These are phyloP conservation scores for Thaumatotibia leucotreta DNA, from an alignment of 1,140 invertebrate genomes.

Conservation along the genomic window DNA sequence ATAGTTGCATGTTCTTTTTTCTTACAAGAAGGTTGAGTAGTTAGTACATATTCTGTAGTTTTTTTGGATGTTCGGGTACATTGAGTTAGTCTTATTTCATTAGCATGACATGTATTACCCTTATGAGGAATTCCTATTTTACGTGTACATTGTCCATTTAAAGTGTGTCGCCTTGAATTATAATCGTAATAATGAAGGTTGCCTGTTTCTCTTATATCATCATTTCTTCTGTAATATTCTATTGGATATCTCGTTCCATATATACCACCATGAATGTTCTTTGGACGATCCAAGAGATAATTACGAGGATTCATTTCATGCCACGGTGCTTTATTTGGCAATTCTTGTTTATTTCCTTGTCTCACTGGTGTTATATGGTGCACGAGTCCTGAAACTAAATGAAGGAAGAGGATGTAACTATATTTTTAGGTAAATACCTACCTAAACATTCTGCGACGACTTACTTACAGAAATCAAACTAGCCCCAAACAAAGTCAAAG, in stretches of 20 bases:
- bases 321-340: not conserved
- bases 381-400: not conserved
- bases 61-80: not conserved
- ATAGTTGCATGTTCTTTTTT: constrained; percentile 3
- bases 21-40: not conserved
- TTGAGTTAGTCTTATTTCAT: not conserved
- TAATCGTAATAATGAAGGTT: not conserved
- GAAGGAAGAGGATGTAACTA: too few species aligned
- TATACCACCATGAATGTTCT: not conserved
- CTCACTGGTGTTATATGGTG: not conserved
- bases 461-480: too few species aligned
- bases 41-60: not conserved
- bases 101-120: not conserved
- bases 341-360: not conserved
- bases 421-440: too few species aligned
- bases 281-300: not conserved
- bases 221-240: not conserved
- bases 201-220: not conserved
- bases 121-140: not conserved
- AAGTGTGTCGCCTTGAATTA: not conserved
- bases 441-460: too few species aligned
- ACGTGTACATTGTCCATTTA: not conserved
- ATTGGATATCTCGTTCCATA: not conserved
- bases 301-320: not conserved
- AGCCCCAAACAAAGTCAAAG: too few species aligned